Conservation (phyloP, 53 echinoderm and acorn worm species). For the Temnopleurus reevesii region DNA sequence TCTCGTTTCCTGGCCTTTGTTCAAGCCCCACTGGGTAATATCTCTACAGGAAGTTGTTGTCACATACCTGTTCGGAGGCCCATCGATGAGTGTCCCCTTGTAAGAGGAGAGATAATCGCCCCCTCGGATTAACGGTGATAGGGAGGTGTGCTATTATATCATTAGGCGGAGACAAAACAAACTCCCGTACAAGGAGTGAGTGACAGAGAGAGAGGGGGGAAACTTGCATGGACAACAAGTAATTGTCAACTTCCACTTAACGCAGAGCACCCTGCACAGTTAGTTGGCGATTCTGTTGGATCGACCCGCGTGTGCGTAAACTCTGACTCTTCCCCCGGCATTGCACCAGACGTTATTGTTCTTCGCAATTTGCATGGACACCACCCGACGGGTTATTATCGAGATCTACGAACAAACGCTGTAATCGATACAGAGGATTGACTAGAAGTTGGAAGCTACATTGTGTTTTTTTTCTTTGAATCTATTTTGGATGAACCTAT, state of each 20-base stretch:
- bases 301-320: background rate
- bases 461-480: no score
- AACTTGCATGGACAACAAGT: constrained; percentile 31
- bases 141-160: constrained; percentile 12
- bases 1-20: background rate
- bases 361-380: background rate
- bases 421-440: background rate
- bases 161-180: background rate
- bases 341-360: background rate
- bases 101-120: background rate
- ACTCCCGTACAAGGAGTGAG: background rate
- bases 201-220: background rate
- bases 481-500: no score
- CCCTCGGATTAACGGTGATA: constrained; percentile 15
- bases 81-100: background rate
- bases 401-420: background rate
- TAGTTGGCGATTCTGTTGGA: constrained; percentile 35
- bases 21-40: no score
- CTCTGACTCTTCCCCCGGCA: constrained; percentile 9
- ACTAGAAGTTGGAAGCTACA: no score
- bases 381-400: background rate
- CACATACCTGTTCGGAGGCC: background rate
- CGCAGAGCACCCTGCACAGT: background rate
- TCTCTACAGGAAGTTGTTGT: constrained; percentile 7
- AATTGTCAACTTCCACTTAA: constrained; percentile 45